Base-by-base conservation (phyloP, 2,888 invertebrate genomes). In the Amblyjoppa fuscipennis region DNA sequence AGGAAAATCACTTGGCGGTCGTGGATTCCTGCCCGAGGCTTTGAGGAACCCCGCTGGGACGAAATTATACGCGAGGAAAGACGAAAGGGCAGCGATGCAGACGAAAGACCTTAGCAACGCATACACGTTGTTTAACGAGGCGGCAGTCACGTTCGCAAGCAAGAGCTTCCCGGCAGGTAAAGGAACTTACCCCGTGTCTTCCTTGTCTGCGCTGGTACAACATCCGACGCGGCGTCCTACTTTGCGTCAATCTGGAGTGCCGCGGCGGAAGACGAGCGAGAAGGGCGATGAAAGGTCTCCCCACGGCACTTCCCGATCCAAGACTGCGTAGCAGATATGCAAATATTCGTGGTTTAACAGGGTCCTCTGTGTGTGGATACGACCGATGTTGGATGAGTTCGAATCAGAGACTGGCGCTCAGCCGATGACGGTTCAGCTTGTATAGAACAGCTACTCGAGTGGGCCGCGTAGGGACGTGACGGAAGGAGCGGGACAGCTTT, bases 71-170 rank as follows among this genome's bases (percentile, higher is more conserved):
- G 3, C 66, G 20, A 68, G 66, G 25, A 20, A 41, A 20, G 34
- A 38, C 66, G 34, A 38, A 38, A 41, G 20, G 13, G 41, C 45
- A 45, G 45, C 45, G 45, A 45, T 45, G 45, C 45, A 13, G 45
- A 45, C 45, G 45, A 45, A 45, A 45, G 45, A 45, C 13, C 45
- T 45, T 3, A 41, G 38, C 66, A 38, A 68, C 41, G 66, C 41
- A 68, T 68, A 38, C 66, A 68, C 20, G 66, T 9, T 68, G 38
- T 68, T 68, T 41, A 68, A 68, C 66, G 66, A 41, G 20, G 41
- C 66, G 11, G n/a, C 20, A 41, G 66, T n/a, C 41, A 41, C 66
- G 66, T 68, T 68, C 13, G 66, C 66, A 68, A 68, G 38, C 66
- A 38, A 68, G 66, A n/a, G n/a, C 25, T 68, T 20, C 9, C 11